Evolutionary conservation across 2,797 vertebrate species (phyloP).

Genomic region (Amniataba percoides): DNA sequence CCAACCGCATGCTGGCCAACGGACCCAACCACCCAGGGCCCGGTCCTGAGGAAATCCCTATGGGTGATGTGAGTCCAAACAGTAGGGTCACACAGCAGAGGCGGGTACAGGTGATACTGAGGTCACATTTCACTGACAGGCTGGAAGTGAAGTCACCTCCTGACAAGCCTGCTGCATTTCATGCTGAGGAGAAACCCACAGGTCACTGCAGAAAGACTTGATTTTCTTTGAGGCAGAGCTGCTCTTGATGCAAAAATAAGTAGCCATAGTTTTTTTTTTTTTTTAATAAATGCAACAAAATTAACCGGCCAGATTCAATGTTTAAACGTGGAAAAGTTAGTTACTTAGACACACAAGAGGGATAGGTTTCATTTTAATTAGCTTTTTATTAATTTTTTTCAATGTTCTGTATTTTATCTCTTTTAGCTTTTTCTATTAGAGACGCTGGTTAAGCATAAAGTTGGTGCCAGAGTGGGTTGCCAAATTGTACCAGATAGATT

Average conservation of each 20-base stretch:
- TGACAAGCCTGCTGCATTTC: not conserved
- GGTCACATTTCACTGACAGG: not conserved
- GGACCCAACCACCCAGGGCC: slow-evolving; percentile 93
- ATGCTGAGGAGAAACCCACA: not conserved
- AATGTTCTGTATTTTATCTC: too few relatives aligned
- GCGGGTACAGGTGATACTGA: not conserved
- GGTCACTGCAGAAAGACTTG: not conserved
- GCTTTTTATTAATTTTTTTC: too few relatives aligned
- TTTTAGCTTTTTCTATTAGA: not conserved
- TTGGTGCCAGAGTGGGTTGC: not conserved
- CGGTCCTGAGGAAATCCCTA: slow-evolving; percentile 93
- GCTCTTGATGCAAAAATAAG: not conserved
- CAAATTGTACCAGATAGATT: slow-evolving; percentile 14
- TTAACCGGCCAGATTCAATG: not conserved
- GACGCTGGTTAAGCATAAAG: not conserved
- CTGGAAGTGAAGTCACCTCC: slow-evolving; percentile 16
- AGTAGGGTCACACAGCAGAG: slow-evolving; percentile 3
- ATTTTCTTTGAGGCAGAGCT: slow-evolving; percentile 3
- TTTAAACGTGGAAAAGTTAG: not conserved
- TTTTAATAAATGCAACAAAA: not conserved
- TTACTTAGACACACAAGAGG: not conserved
- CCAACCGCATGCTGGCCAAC: slow-evolving; percentile 91
- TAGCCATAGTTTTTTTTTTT: not conserved
- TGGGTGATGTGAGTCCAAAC: slow-evolving; percentile 91
- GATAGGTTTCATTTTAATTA: not conserved